A percentile compares a stretch with the other conserved stretches of the same genome.
Conservation (phyloP, 2,888 invertebrate species). For the Drosophila testacea region DNA sequence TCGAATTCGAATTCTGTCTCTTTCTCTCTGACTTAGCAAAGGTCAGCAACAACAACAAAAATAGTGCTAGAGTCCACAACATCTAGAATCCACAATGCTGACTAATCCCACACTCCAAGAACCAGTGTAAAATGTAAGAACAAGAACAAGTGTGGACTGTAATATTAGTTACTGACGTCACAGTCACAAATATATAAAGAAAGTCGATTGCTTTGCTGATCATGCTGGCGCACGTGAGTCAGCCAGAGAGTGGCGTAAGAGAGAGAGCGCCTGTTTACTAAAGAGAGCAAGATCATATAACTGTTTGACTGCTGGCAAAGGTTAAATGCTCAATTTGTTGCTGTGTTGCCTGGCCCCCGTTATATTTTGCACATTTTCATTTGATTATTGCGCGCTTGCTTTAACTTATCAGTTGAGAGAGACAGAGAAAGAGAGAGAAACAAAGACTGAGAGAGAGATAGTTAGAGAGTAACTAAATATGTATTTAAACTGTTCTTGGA, state of each 20-base stretch:
- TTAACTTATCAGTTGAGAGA: conserved; percentile 39
- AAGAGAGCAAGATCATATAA: conserved; percentile 35
- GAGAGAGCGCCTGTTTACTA: conserved; percentile 1
- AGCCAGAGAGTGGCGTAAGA: conserved; percentile 29
- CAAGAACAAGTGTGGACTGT: conserved; percentile 30
- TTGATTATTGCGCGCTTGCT: conserved; percentile 44
- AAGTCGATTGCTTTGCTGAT: conserved; percentile 48
- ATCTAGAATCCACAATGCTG: conserved; percentile 32
- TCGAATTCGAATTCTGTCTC: conserved; percentile 31
- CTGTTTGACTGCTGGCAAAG: conserved; percentile 65
- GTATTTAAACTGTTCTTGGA: conserved; percentile 35
- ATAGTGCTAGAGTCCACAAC: conserved; percentile 24
- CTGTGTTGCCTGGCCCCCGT: conserved; percentile 54
- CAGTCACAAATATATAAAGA: conserved; percentile 43
- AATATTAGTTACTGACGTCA: conserved; percentile 67
- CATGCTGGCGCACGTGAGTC: conserved; percentile 65
- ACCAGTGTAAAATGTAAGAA: conserved; percentile 32
- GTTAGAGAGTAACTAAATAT: conserved; percentile 26
- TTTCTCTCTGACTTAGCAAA: conserved; percentile 40
- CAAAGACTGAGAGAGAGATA: background rate
- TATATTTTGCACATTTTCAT: conserved; percentile 55
- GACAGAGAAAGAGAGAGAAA: conserved; percentile 9
- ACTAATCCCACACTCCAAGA: conserved; percentile 49
- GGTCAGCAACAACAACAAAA: conserved; percentile 49
- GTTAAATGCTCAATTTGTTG: conserved; percentile 77